A percentile compares a stretch with the other conserved stretches of the same genome.
Evolutionary conservation across 2,888 invertebrate species (phyloP).

Genomic region (Lottia gigantea): DNA sequence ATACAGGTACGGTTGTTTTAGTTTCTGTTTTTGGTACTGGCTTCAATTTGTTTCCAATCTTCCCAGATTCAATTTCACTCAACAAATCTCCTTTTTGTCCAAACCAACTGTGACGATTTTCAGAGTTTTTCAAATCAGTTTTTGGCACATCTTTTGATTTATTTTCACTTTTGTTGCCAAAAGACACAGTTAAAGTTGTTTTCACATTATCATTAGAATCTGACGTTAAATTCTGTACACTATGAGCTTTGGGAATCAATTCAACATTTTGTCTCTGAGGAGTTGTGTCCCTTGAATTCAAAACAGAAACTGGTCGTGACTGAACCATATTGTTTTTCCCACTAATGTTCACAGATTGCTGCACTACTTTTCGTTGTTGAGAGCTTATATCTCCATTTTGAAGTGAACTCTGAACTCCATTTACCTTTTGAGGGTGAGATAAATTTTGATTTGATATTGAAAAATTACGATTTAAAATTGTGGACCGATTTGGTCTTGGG

Average conservation of each 20-base stretch:
- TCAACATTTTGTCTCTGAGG: not conserved
- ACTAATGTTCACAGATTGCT: not conserved
- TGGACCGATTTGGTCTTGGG: not conserved
- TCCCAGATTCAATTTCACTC: not conserved
- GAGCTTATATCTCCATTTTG: not conserved
- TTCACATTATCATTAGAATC: not conserved
- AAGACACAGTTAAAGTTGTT: slow-evolving; percentile 7
- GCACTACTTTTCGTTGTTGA: not conserved
- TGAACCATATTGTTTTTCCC: not conserved
- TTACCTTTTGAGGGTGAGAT: not conserved
- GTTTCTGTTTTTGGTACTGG: too few species aligned
- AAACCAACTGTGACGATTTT: slow-evolving; percentile 4
- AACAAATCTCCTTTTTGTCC: not conserved
- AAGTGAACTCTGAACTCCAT: slow-evolving; percentile 8
- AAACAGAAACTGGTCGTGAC: not conserved
- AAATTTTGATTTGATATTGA: not conserved
- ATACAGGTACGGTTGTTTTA: too few species aligned
- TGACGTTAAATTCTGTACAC: not conserved
- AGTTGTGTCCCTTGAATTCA: not conserved
- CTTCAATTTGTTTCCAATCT: too few species aligned
- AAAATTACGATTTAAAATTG: slow-evolving; percentile 5
- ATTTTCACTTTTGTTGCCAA: not conserved
- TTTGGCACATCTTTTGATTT: not conserved
- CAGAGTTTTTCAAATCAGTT: not conserved
- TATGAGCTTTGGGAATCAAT: not conserved